phyloP scores from a whole-genome alignment of 2,888 invertebrate genomes.

The Arge pagana region DNA sequence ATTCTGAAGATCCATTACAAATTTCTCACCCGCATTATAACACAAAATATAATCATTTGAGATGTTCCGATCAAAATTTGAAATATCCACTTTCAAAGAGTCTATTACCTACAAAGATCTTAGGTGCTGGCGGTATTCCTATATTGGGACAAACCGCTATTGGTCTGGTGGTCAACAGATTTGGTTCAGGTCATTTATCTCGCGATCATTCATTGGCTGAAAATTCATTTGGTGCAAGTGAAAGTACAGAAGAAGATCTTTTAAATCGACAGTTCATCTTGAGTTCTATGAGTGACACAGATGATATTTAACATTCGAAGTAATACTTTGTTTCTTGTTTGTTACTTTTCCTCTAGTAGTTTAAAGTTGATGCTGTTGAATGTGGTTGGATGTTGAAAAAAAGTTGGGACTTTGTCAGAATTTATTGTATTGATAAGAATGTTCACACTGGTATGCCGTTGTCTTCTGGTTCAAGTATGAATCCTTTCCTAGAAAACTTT shows the following conservation, averaged over 20 bases:
- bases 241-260: slow-evolving; percentile 44
- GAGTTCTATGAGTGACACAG: slow-evolving; percentile 49
- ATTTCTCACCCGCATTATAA: slow-evolving; percentile 41
- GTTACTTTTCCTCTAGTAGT: not conserved
- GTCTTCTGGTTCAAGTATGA: too few species aligned
- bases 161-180: slow-evolving; percentile 52
- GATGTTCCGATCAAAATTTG: slow-evolving; percentile 44
- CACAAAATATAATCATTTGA: slow-evolving; percentile 48
- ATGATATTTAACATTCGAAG: slow-evolving; percentile 31
- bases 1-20: slow-evolving; percentile 48
- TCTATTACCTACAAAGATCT: slow-evolving; percentile 46
- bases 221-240: slow-evolving; percentile 43
- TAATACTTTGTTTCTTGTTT: not conserved
- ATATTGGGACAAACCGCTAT: slow-evolving; percentile 52
- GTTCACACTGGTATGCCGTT: too few species aligned
- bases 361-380: slow-evolving; percentile 5
- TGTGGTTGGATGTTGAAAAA: not conserved
- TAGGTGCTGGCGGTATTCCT: slow-evolving; percentile 49
- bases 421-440: too few species aligned
- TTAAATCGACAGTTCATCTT: slow-evolving; percentile 47
- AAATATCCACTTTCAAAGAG: slow-evolving; percentile 47
- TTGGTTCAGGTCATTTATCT: slow-evolving; percentile 45
- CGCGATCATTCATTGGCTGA: slow-evolving; percentile 40
- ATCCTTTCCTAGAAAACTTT: too few species aligned
- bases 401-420: slow-evolving; percentile 4